Conservation (phyloP, 2,888 invertebrate species). For the Andrena haemorrhoa region DNA sequence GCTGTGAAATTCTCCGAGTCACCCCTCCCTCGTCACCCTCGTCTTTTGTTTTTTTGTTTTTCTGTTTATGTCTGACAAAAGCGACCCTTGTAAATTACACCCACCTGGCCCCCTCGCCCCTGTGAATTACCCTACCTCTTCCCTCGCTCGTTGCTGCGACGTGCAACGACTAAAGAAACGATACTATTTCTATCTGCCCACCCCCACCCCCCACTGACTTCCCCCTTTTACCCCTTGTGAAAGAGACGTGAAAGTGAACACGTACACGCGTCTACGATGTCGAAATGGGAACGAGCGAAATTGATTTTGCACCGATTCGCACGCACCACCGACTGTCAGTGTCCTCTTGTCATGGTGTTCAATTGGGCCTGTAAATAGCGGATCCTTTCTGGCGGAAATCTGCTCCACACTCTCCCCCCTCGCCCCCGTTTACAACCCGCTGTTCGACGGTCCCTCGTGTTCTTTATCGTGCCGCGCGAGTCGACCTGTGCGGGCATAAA, state of each 20-base stretch:
- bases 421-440: no score
- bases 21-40: conserved; percentile 11
- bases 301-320: conserved; percentile 89
- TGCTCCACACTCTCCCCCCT: conserved; percentile 46
- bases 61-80: conserved; percentile 17
- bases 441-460: not conserved
- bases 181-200: conserved; percentile 6
- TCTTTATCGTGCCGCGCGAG: no score
- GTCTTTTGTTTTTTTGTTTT: conserved; percentile 8
- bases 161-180: conserved; percentile 6
- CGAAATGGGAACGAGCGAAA: conserved; percentile 65
- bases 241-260: conserved; percentile 83
- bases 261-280: conserved; percentile 66
- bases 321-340: conserved; percentile 83
- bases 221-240: conserved; percentile 13
- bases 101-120: not conserved
- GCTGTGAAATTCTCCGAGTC: conserved; percentile 78
- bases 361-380: conserved; percentile 73
- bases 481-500: no score
- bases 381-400: conserved; percentile 62
- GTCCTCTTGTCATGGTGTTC: conserved; percentile 72
- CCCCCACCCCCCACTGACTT: not conserved
- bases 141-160: conserved; percentile 19
- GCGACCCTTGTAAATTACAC: conserved; percentile 17
- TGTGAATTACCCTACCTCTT: conserved; percentile 13